Evolutionary conservation across 2,797 vertebrate species (phyloP), one percentile per base, ranked within the genome.

Genomic region (Bucorvus abyssinicus): DNA sequence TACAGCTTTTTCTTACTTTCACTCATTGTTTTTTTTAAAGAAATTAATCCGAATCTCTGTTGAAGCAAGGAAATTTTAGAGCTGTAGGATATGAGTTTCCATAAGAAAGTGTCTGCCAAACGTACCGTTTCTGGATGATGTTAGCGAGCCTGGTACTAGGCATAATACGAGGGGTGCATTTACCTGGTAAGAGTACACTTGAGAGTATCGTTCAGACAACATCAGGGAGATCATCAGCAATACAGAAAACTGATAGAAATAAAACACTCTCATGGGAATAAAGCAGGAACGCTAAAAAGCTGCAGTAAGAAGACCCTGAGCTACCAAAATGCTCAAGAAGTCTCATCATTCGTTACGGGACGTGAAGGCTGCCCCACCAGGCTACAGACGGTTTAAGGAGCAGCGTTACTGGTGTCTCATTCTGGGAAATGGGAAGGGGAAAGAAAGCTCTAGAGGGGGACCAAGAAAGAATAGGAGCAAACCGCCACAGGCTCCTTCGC

Each of bases 181-280:
- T 82, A 85, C 65, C 55, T 67, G 56, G 38, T 70, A 64, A 95
- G 87, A 95, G 95, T 97, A 80, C 97, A 97, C 97, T 98, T 98
- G 97, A 98, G 98, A 98, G 98, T 98, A 98, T 95, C 97, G 97
- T 96, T 97, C 95, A 81, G 73, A 86, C 53, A 75, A 59, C 36
- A 79, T 56, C 56, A 79, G 64, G 42, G 65, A 96, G 83, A 84
- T 52, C 64, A 86, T 60, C 81, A 87, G 45, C 29, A 84, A 60
- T 34, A 23, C 50, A 91, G 34, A 40, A 85, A 75, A 63, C 1
- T 30, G 30, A 73, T 10, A 76, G 32, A 73, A 92, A 75, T 77
- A 87, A 91, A 92, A 40, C 55, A 44, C 19, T 91, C 96, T 79
- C 24, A 70, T 38, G 57, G 74, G 77, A 91, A 92, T 96, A 95